Conservation (phyloP, 2,113 vertebrate genomes). For the Bufo gargarizans region DNA sequence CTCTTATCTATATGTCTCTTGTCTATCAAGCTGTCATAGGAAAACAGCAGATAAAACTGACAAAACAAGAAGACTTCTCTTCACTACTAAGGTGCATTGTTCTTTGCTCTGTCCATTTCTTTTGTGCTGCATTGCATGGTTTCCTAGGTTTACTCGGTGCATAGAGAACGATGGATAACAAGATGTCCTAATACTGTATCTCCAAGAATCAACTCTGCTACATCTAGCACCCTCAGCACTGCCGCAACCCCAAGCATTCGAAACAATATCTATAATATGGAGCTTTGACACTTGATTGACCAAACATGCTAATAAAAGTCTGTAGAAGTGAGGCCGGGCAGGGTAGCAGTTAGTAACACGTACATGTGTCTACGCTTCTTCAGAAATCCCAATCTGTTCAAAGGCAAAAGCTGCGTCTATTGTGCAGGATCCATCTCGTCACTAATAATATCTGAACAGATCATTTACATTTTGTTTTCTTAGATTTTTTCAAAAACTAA, state of each 20-base stretch:
- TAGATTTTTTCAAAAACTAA: slow-evolving; percentile 16
- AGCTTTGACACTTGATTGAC: no score
- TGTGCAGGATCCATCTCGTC: slow-evolving; percentile 1
- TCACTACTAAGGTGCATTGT: no score
- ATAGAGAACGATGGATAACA: not conserved
- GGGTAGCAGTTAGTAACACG: not conserved
- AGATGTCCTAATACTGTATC: not conserved
- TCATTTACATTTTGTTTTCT: slow-evolving; percentile 27
- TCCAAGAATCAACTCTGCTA: not conserved
- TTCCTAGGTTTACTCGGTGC: no score
- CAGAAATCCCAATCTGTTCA: not conserved
- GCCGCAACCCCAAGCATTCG: no score
- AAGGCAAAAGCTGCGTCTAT: not conserved
- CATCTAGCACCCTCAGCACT: not conserved
- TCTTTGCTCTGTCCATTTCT: no score
- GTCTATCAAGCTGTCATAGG: no score
- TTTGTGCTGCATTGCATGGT: no score
- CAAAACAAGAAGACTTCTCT: no score
- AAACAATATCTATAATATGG: no score
- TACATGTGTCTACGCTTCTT: not conserved
- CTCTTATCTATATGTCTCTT: no score
- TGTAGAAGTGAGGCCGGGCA: not conserved
- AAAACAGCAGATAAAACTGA: no score
- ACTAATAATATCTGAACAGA: slow-evolving; percentile 29
- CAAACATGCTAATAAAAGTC: not conserved